Percentiles rank a stretch among this genome's conserved stretches.
Conservation (phyloP, 2,113 vertebrate species). For the Megaceryle torquata region DNA sequence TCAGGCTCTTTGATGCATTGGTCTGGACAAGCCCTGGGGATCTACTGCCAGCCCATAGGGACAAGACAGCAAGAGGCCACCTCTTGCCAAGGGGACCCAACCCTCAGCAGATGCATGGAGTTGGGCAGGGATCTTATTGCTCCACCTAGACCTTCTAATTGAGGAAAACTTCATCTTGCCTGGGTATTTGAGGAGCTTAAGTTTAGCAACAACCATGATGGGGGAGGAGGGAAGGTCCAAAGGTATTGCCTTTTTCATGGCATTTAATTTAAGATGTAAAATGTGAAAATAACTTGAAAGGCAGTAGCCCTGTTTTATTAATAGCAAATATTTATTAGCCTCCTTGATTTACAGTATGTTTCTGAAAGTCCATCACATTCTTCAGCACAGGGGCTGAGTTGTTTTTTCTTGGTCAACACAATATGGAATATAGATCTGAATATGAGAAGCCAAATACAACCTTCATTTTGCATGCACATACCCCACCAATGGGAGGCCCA, state of each 20-base stretch:
- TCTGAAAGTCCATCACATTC: conserved; percentile 64
- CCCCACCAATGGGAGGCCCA: conserved; percentile 23
- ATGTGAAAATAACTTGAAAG: conserved; percentile 47
- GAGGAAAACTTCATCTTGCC: background rate
- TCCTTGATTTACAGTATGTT: conserved; percentile 68
- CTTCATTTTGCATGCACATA: conserved; percentile 70
- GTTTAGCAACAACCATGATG: background rate
- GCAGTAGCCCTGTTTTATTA: conserved; percentile 53
- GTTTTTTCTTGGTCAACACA: conserved; percentile 62
- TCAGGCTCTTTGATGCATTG: background rate
- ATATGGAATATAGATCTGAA: conserved; percentile 63
- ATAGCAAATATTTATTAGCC: conserved; percentile 69
- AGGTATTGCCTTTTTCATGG: background rate
- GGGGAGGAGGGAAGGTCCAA: background rate
- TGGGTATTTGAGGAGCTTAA: background rate
- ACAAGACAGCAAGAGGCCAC: background rate
- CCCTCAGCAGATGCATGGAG: background rate
- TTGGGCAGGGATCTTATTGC: background rate
- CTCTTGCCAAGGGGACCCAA: background rate
- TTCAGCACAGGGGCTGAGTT: conserved; percentile 55
- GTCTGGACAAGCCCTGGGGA: background rate
- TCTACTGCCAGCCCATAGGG: background rate
- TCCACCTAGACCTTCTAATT: background rate
- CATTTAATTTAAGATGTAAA: background rate
- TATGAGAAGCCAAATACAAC: conserved; percentile 70